Base-by-base conservation (phyloP, 2,888 invertebrate genomes). In the Mylabris sibirica region DNA sequence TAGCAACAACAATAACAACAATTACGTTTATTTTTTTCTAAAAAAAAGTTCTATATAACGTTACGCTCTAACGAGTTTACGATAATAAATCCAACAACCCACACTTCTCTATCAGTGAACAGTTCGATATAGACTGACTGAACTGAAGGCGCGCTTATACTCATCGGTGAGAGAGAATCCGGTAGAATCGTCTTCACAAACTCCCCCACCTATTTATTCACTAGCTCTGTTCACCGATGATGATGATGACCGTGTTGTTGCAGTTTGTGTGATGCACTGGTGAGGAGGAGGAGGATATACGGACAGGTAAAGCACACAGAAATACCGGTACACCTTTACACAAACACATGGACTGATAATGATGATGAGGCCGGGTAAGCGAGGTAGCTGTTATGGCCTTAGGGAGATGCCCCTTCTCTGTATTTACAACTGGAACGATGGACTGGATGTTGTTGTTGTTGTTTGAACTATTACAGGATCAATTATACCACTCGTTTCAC, bases 1-100 rank as follows among this genome's bases (percentile, higher is more conserved):
- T 35, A 14, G 60, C 49, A 49, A 49, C 49, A 49, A 49, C 20
- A 49, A 49, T 20, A 49, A 49, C 49, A 49, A 49, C 49, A 49
- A 49, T 44, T 44, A 30, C 30, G 44, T 44, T 4, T 14, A 14
- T 35, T 9, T 35, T 11, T 5, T 35, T 38, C 11, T 38, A 6
- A 30, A 38, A 6, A 30, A 38, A 38, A 38, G 11, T 38, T 38
- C 38, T 38, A 44, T 38, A 44, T 44, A 30, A 30, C 8, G n/a
- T 44, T 44, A 44, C 44, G 44, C 44, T 44, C 44, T n/a, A n/a
- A 6, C n/a, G n/a, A 44, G 2, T 44, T 14, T 12, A 12, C 38
- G 38, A 38, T 38, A 38, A 30, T 30, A 30, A 30, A 30, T 30
- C 30, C 30, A 30, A 41, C 41, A 17, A 17, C n/a, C n/a, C 4